Evolutionary conservation across 2,888 invertebrate species (phyloP), one percentile per base, ranked within the genome.

Genomic region (Venusia cambrica): DNA sequence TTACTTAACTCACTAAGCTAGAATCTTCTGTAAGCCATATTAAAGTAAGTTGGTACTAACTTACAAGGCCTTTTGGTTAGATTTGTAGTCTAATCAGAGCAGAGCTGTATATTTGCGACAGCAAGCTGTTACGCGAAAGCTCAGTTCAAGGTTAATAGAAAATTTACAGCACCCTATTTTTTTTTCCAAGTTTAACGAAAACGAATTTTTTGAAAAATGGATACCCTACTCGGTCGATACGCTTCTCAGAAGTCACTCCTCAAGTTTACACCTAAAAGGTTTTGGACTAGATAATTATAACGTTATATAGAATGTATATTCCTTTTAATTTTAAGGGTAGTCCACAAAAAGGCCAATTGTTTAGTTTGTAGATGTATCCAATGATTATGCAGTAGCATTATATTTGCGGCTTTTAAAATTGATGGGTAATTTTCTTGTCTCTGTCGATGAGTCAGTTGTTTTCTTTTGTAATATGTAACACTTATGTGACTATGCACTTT

Each of bases 231-330:
- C 51, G 45, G 50, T 46, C 53, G 63, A 63, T 70, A 67, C 56
- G 61, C 62, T 84, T 84, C 87, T 85, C 58, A 77, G 81, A 85
- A 85, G 69, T 75, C 63, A 74, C 71, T 73, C 57, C 62, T 68
- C 57, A 62, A 55, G 59, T 75, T 66, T 66, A 64, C 73, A 72
- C 63, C 66, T 87, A 87, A 87, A 85, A 87, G 85, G 84, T 87
- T 87, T 84, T 80, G 64, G 85, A 85, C 81, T 80, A 73, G 77
- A 79, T 85, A 85, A 87, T 87, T 85, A 85, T 68, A n/a, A 79
- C 56, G 74, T 73, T 75, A 73, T 63, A 64, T 62, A 68, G 52
- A 48, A 41, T 57, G 51, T 57, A n/a, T n/a, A n/a, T n/a, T n/a
- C 48, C 60, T 58, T 60, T 57, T 53, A 41, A 47, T 50, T 64